Percentiles rank a stretch among this genome's conserved stretches.
Conservation (phyloP, 2,888 invertebrate species). For the Sthenelais limicola region DNA sequence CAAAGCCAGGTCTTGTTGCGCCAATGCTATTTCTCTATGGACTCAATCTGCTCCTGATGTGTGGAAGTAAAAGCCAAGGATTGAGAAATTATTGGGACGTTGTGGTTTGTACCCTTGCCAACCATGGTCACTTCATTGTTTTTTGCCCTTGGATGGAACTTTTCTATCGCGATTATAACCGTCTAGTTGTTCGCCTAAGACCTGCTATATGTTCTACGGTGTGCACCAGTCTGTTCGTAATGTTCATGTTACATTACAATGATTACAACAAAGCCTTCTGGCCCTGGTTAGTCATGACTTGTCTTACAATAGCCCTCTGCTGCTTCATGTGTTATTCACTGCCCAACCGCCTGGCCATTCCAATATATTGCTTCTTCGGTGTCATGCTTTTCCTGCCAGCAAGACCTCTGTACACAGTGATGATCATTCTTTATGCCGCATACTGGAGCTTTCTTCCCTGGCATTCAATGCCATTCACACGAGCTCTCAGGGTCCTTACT, state of each 20-base stretch:
- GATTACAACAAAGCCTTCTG: constrained; percentile 28
- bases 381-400: constrained; percentile 6
- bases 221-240: constrained; percentile 22
- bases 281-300: constrained; percentile 23
- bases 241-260: constrained; percentile 21
- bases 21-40: constrained; percentile 31
- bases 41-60: constrained; percentile 13
- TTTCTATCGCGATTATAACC: constrained; percentile 25
- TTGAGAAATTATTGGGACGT: constrained; percentile 24
- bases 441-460: constrained; percentile 10
- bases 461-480: background rate
- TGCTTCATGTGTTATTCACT: constrained; percentile 1
- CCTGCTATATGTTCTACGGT: constrained; percentile 21
- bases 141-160: constrained; percentile 35
- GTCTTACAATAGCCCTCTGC: background rate
- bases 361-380: background rate
- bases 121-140: constrained; percentile 30
- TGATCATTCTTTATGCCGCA: background rate
- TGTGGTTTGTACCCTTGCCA: constrained; percentile 24
- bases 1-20: constrained; percentile 20
- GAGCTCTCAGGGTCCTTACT: constrained; percentile 7
- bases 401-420: background rate
- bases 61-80: constrained; percentile 15
- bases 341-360: constrained; percentile 13
- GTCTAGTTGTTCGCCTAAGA: constrained; percentile 7